Conservation (phyloP, 2,113 vertebrate species). For the Castor canadensis region DNA sequence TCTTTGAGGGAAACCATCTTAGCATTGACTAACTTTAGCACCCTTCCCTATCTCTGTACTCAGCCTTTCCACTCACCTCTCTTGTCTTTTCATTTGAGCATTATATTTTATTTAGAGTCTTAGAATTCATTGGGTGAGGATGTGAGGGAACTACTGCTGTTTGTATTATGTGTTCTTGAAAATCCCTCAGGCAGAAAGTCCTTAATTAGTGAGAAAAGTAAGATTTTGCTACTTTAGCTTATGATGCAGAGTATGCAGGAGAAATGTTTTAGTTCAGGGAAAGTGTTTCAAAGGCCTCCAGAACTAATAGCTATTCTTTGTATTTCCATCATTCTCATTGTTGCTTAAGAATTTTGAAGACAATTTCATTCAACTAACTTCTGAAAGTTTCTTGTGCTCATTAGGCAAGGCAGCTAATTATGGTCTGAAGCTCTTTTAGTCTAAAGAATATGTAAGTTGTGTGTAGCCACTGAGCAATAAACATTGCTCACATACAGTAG, state of each 20-base stretch:
- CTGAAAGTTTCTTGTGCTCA: conserved; percentile 73
- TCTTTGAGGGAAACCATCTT: not conserved
- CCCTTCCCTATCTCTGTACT: not conserved
- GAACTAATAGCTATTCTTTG: conserved; percentile 70
- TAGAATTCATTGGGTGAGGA: conserved; percentile 38
- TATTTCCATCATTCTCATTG: conserved; percentile 79
- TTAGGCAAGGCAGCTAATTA: conserved; percentile 83
- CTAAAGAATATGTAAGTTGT: conserved; percentile 66
- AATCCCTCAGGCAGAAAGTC: conserved; percentile 66
- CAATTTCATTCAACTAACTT: conserved; percentile 75
- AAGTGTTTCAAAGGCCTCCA: conserved; percentile 69
- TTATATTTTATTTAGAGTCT: conserved; percentile 59
- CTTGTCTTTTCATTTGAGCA: not conserved
- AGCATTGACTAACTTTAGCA: not conserved
- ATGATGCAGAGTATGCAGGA: conserved; percentile 45
- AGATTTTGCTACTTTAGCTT: conserved; percentile 61
- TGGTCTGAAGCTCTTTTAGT: conserved; percentile 71
- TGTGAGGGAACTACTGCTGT: conserved; percentile 39
- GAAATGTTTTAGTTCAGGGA: conserved; percentile 72
- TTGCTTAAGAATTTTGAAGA: conserved; percentile 78
- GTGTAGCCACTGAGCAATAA: conserved; percentile 65
- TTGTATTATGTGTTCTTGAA: conserved; percentile 65
- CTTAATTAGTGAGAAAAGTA: conserved; percentile 76
- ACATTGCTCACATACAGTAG: conserved; percentile 61
- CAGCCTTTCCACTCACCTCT: not conserved